Evolutionary conservation across 2,797 vertebrate genomes (phyloP).

Genomic region (Columba guinea): DNA sequence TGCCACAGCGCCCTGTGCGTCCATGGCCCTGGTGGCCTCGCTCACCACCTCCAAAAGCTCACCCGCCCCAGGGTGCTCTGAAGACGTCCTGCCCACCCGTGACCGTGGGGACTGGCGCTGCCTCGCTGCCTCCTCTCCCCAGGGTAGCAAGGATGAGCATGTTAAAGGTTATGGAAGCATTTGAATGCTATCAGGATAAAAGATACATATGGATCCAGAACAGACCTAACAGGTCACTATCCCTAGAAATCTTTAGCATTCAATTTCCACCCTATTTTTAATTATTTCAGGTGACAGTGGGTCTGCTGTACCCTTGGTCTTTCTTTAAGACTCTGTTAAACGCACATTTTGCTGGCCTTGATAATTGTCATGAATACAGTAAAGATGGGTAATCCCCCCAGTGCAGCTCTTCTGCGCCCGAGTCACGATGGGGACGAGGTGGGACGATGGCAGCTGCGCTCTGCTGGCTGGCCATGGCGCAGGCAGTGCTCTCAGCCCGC

Average conservation of each 20-base stretch:
- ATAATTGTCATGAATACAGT: background rate
- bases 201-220: background rate
- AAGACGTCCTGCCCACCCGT: background rate
- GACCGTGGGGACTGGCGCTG: background rate
- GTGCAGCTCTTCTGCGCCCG: background rate
- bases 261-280: background rate
- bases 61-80: background rate
- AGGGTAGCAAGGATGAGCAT: background rate
- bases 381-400: background rate
- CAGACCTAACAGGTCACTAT: background rate
- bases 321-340: background rate
- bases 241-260: background rate
- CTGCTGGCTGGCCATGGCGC: background rate
- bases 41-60: background rate
- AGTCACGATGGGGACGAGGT: background rate
- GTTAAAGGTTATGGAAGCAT: background rate
- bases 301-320: background rate
- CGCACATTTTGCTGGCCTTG: background rate
- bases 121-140: background rate
- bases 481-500: background rate
- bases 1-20: background rate
- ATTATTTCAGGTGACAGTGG: background rate
- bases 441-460: background rate
- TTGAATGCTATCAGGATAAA: background rate
- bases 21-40: background rate